Percentiles rank a stretch among this genome's conserved stretches.
Conservation (phyloP, 1,140 invertebrate genomes). For the Leptestheria dahalacensis region DNA sequence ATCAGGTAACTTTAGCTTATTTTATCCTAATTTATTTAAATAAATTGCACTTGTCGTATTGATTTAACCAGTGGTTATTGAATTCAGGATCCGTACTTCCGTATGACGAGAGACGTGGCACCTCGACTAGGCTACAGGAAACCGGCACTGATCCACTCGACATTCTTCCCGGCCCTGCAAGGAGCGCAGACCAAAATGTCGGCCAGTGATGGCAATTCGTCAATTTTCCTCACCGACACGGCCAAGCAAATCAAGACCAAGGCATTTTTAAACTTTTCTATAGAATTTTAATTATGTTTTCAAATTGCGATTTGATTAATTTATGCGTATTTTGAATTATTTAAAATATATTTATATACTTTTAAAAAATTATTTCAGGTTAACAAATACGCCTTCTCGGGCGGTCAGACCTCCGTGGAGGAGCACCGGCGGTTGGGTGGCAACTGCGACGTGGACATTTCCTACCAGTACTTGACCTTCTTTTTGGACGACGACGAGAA, state of each 20-base stretch:
- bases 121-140: conserved; percentile 74
- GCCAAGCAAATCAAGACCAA: conserved; percentile 95
- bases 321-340: background rate
- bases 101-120: conserved; percentile 94
- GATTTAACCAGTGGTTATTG: no score
- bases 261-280: conserved; percentile 31
- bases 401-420: conserved; percentile 82
- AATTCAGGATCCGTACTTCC: conserved; percentile 88
- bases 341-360: conserved; percentile 15
- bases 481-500: conserved; percentile 89
- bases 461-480: conserved; percentile 89
- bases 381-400: conserved; percentile 98
- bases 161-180: conserved; percentile 90
- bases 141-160: conserved; percentile 85
- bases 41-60: no score
- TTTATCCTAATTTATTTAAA: no score
- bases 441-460: conserved; percentile 88
- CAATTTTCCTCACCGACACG: conserved; percentile 89
- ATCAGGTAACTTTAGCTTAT: no score
- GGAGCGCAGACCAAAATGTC: conserved; percentile 98
- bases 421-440: conserved; percentile 82
- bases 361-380: conserved; percentile 46
- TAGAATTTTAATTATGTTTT: background rate
- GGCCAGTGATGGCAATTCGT: conserved; percentile 82
- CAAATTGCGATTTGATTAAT: no score